Conservation (phyloP, 2,797 vertebrate genomes). For the Acanthiza pusilla region DNA sequence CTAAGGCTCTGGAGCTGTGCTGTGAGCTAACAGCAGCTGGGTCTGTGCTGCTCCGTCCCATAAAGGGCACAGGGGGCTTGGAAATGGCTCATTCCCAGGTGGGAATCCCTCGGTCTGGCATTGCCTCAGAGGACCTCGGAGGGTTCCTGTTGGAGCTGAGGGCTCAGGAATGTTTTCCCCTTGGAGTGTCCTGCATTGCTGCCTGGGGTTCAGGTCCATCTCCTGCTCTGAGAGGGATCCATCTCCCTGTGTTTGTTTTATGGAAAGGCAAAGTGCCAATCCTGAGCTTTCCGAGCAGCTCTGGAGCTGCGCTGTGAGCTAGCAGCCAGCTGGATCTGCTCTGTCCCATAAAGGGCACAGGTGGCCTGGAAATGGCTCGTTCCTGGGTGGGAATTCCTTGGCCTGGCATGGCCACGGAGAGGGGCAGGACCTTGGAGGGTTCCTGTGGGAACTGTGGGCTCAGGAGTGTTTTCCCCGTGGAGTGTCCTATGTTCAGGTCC, state of each 20-base stretch:
- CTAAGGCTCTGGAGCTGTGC: background rate
- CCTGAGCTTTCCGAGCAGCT: too few species aligned
- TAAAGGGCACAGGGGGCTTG: background rate
- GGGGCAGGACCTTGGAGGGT: too few species aligned
- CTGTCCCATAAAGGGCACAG: too few species aligned
- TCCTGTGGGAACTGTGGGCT: too few species aligned
- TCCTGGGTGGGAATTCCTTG: too few species aligned
- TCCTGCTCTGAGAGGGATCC: background rate
- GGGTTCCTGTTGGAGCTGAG: background rate
- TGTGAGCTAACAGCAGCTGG: background rate
- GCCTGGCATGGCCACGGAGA: too few species aligned
- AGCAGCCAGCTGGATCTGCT: too few species aligned
- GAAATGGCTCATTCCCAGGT: background rate
- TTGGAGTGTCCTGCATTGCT: background rate
- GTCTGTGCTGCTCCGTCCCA: background rate
- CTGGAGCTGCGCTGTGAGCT: too few species aligned
- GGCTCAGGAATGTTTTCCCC: background rate
- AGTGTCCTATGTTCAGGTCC: background rate
- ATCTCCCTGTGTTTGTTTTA: too few species aligned
- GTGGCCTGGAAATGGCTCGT: too few species aligned
- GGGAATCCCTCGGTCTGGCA: background rate
- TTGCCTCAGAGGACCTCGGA: rapidly evolving
- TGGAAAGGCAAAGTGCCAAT: too few species aligned
- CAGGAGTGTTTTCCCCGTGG: too few species aligned
- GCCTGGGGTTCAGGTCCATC: background rate